Evolutionary conservation across 2,888 invertebrate species (phyloP), one percentile per base, ranked within the genome.

Genomic region (Tribolium freemani): DNA sequence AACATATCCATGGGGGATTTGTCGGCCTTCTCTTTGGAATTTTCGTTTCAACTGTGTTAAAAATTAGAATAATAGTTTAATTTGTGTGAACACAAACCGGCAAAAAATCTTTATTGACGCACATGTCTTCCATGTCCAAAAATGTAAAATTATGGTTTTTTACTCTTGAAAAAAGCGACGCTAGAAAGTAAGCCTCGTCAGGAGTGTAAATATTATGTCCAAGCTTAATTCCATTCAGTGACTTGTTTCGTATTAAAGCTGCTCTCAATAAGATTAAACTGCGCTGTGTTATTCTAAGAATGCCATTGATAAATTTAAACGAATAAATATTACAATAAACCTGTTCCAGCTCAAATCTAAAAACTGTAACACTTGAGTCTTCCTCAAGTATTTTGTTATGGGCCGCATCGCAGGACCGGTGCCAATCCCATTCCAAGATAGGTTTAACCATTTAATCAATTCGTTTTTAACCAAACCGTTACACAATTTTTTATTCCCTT

Each of bases 171-270:
- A 89, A 78, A 20, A 86, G 81, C n/a, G 81, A 82, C 5, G 88
- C 78, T 13, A 90, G 69, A n/a, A 69, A 71, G n/a, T 86, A 81
- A 0, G 87, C 88, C 53, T 89, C 89, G 1, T 84, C 85, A 1
- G 88, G 82, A 16, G 84, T 84, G 26, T 89, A 84, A 6, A 88
- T 87, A 82, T 91, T 91, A 73, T 87, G 85, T 21, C 88, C 88
- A 2, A 90, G 78, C 77, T 87, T 86, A 9, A 90, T 72, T 50
- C 82, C 82, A 66, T 84, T 77, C 9, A 91, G 80, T 1, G 84
- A 83, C 30, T 80, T 82, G 77, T 88, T 89, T 58, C 80, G 85
- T 46, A 84, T 77, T n/a, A 90, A 72, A 2, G 86, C 88, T 74
- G 83, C 81, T 45, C 87, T 86, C 2, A 90, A 79, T 64, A 79